Evolutionary conservation across 1,140 invertebrate species (phyloP), one percentile per base, ranked within the genome.

Genomic region (Aphis gossypii): DNA sequence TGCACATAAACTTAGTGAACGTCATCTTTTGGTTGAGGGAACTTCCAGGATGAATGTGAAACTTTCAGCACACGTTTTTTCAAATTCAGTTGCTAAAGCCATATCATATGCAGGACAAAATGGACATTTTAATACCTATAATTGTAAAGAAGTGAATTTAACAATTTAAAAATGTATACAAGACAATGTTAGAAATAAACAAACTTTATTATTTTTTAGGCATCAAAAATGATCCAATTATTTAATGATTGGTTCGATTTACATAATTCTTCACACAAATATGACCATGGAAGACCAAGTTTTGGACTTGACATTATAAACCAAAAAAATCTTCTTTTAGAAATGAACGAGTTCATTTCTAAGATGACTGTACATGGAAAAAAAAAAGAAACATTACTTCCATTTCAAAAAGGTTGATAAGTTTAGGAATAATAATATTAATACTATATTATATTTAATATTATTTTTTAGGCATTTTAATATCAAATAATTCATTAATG

Each of bases 161-260:
- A 30, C 9, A 86, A 86, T 86, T 3, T 30, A 46, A 9, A 86
- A 9, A 3, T 86, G 2, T 84, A 84, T 25, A n/a, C n/a, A n/a
- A n/a, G n/a, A 38, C 18, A 23, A 23, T 56, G 0, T 76, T 68
- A 35, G 68, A 35, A 35, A 35, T 82, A 20, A 6, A n/a, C n/a
- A 35, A 14, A 82, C 35, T 9, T 30, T 46, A 46, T 86, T 21
- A 9, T 46, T 86, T 23, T 86, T 86, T 25, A 86, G 83, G 38
- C 44, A n/a, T 46, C 83, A 86, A 18, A 25, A 41, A 46, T 14
- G 25, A 87, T 94, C 54, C 1, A 93, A 60, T 44, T 68, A 8
- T 30, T 94, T 86, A 92, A 94, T 92, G 90, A 92, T 35, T 94
- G 94, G 94, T 94, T 94, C 54, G 93, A 94, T 89, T 21, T 94